phyloP scores from a whole-genome alignment of 1,140 invertebrate species.

The Pogonomyrmex californicus region DNA sequence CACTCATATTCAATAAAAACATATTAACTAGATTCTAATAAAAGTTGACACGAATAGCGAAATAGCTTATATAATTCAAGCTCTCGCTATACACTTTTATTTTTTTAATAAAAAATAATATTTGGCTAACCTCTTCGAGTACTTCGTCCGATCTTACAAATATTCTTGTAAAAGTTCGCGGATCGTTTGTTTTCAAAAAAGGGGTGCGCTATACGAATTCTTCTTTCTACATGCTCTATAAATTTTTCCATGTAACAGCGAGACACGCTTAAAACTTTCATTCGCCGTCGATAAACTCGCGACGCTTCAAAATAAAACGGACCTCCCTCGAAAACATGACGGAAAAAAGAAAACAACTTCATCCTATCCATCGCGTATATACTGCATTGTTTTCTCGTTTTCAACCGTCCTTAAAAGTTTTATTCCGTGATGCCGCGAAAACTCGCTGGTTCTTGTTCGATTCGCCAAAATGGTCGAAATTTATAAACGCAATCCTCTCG shows the following conservation, averaged over 20 bases:
- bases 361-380: not conserved
- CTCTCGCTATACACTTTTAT: not conserved
- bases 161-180: not conserved
- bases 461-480: not conserved
- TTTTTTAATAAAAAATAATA: not conserved
- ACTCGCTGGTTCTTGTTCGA: not conserved
- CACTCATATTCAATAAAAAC: too few relatives aligned
- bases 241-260: not conserved
- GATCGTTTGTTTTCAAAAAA: not conserved
- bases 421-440: not conserved
- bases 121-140: not conserved
- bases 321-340: not conserved
- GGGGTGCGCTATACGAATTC: not conserved
- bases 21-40: not conserved
- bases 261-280: not conserved
- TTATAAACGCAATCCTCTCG: not conserved
- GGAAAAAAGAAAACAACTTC: not conserved
- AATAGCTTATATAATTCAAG: not conserved
- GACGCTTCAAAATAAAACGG: not conserved
- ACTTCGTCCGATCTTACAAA: not conserved
- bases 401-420: not conserved
- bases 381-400: not conserved
- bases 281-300: slow-evolving; percentile 1
- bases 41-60: not conserved
- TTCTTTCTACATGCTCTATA: not conserved